Percentiles rank a stretch among this genome's conserved stretches.
These are phyloP conservation scores for Microtus richardsoni DNA, from an alignment of 2,113 vertebrate species.

Conservation along the genomic window DNA sequence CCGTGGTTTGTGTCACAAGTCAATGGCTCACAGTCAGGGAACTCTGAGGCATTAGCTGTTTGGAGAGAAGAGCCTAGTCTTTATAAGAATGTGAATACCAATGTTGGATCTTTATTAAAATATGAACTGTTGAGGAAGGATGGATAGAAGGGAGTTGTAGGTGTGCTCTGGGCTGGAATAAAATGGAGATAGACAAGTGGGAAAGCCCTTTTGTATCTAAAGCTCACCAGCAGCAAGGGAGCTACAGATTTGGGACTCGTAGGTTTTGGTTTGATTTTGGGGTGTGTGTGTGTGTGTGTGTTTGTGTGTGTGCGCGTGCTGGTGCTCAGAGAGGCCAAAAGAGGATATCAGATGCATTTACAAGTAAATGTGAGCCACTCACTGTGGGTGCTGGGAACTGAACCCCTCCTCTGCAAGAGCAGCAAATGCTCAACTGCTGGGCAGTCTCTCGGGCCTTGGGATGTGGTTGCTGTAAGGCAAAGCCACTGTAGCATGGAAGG, in stretches of 20 bases:
- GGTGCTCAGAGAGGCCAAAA: background rate
- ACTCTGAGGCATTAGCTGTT: background rate
- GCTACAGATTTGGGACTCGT: background rate
- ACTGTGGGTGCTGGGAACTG: background rate
- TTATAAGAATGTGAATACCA: background rate
- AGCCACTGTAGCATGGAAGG: background rate
- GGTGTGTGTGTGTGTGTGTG: background rate
- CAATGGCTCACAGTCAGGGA: background rate
- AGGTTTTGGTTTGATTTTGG: background rate
- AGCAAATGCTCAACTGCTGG: background rate
- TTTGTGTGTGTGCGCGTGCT: no score
- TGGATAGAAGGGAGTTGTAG: background rate
- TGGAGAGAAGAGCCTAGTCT: constrained; percentile 22
- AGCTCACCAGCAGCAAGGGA: background rate
- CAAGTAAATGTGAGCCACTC: background rate
- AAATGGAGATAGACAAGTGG: background rate
- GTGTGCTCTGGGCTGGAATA: background rate
- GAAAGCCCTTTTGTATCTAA: background rate
- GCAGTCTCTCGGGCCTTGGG: background rate
- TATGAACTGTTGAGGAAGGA: background rate
- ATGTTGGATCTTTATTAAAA: constrained; percentile 21
- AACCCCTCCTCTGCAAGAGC: background rate
- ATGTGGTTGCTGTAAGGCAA: background rate
- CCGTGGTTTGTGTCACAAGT: background rate
- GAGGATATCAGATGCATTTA: background rate